These are phyloP conservation scores for Orthonyx spaldingii DNA, from an alignment of 2,113 vertebrate species.

Conservation along the genomic window DNA sequence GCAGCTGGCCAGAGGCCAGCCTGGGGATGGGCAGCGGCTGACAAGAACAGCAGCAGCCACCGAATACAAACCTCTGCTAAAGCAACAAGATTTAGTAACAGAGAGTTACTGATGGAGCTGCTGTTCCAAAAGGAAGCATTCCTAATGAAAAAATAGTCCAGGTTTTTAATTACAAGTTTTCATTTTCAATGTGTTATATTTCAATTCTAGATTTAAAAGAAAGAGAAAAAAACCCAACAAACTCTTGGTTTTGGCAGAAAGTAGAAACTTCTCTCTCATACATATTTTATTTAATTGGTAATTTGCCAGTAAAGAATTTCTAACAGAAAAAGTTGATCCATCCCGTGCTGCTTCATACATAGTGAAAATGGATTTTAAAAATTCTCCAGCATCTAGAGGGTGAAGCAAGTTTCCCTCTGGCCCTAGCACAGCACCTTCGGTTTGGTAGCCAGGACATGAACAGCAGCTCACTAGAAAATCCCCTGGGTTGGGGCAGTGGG, in stretches of 20 bases:
- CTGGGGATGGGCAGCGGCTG: neutral
- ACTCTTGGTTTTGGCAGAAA: neutral
- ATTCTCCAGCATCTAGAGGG: neutral
- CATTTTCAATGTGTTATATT: neutral
- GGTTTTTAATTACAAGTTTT: neutral
- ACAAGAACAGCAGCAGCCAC: neutral
- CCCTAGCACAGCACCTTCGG: neutral
- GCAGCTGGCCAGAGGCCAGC: neutral
- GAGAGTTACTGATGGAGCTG: neutral
- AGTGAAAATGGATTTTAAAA: neutral
- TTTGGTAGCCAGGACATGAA: accelerated
- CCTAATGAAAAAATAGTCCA: neutral
- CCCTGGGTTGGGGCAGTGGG: accelerated
- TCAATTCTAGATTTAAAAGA: neutral
- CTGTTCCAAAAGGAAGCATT: neutral
- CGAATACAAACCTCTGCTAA: neutral
- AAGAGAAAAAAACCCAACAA: neutral
- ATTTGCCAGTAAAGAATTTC: neutral
- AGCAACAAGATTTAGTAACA: neutral
- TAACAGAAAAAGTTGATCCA: neutral
- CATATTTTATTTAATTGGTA: neutral
- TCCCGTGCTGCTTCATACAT: neutral
- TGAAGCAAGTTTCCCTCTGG: neutral
- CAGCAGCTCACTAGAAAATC: neutral
- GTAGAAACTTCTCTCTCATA: neutral